phyloP scores from a whole-genome alignment of 1,140 invertebrate genomes.

The Asbolus verrucosus region DNA sequence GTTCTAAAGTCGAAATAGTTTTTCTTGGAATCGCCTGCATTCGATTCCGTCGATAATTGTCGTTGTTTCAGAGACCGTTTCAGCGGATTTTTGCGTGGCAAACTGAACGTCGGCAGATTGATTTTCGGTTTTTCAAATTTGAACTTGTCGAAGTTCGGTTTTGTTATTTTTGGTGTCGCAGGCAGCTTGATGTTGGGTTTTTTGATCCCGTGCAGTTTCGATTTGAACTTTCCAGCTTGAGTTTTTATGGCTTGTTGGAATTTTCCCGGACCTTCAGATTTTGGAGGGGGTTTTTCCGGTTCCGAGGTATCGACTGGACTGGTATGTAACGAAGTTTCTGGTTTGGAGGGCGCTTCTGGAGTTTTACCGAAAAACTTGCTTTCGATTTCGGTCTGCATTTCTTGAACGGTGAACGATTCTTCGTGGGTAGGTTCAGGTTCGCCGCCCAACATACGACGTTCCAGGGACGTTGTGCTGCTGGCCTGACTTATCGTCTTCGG shows the following conservation, averaged over 20 bases:
- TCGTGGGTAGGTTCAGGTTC: neutral
- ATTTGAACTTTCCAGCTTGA: slow-evolving; percentile 72
- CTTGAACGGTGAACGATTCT: slow-evolving; percentile 43
- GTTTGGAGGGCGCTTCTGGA: slow-evolving; percentile 8
- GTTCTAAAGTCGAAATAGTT: slow-evolving; percentile 80
- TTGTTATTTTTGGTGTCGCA: slow-evolving; percentile 66
- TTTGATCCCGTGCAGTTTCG: slow-evolving; percentile 71
- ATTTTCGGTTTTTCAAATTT: slow-evolving; percentile 65
- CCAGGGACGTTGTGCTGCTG: slow-evolving; percentile 37
- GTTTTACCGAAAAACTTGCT: slow-evolving; percentile 53
- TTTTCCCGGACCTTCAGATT: slow-evolving; percentile 57
- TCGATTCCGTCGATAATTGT: slow-evolving; percentile 67
- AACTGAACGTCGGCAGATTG: slow-evolving; percentile 65
- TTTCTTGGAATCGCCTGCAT: slow-evolving; percentile 66
- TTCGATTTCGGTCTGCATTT: slow-evolving; percentile 55
- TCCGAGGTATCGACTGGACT: slow-evolving; percentile 59
- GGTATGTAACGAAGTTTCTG: slow-evolving; percentile 1
- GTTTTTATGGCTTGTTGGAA: slow-evolving; percentile 65
- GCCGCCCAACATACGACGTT: slow-evolving; percentile 16
- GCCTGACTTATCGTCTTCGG: slow-evolving; percentile 15
- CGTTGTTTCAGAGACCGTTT: slow-evolving; percentile 60
- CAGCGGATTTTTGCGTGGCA: slow-evolving; percentile 51
- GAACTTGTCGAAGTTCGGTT: slow-evolving; percentile 55
- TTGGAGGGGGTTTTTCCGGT: slow-evolving; percentile 63
- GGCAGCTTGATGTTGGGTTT: slow-evolving; percentile 64